Percentiles rank a stretch among this genome's conserved stretches.
phyloP scores from a whole-genome alignment of 2,113 vertebrate genomes.

The Otus sunia region DNA sequence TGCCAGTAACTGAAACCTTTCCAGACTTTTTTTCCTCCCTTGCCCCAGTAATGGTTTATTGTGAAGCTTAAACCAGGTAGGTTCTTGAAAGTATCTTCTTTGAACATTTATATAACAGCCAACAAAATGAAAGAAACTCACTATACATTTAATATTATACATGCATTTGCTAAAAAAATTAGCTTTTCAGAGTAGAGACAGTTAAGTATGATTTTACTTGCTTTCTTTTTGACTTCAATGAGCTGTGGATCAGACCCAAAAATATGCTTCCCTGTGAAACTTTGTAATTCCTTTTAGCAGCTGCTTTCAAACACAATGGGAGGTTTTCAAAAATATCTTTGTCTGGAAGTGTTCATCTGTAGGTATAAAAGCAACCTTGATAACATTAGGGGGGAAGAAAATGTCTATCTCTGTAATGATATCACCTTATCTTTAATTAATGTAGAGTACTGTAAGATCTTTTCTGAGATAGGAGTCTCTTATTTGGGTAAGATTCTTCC shows the following conservation, averaged over 20 bases:
- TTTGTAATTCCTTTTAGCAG: conserved; percentile 16
- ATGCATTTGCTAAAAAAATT: not conserved
- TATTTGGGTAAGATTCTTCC: not conserved
- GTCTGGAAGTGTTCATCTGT: conserved; percentile 25
- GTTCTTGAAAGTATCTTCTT: not conserved
- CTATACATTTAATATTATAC: not conserved
- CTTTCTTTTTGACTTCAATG: not conserved
- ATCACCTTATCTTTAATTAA: conserved; percentile 58
- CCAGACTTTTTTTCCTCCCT: not conserved
- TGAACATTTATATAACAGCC: not conserved
- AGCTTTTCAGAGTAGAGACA: not conserved
- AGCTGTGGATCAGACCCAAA: not conserved
- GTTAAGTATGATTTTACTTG: not conserved
- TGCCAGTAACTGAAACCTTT: not conserved
- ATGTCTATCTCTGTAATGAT: conserved; percentile 22
- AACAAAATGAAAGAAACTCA: not conserved
- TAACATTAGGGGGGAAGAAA: conserved; percentile 38
- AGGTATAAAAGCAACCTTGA: conserved; percentile 16
- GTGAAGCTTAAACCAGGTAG: not conserved
- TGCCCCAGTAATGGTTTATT: not conserved
- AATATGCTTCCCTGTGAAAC: not conserved
- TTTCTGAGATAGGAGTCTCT: not conserved
- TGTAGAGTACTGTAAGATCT: conserved; percentile 10
- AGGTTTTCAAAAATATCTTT: conserved; percentile 44
- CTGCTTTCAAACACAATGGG: conserved; percentile 34